Evolutionary conservation across 2,888 invertebrate genomes (phyloP).

Genomic region (Perithous albicinctus): DNA sequence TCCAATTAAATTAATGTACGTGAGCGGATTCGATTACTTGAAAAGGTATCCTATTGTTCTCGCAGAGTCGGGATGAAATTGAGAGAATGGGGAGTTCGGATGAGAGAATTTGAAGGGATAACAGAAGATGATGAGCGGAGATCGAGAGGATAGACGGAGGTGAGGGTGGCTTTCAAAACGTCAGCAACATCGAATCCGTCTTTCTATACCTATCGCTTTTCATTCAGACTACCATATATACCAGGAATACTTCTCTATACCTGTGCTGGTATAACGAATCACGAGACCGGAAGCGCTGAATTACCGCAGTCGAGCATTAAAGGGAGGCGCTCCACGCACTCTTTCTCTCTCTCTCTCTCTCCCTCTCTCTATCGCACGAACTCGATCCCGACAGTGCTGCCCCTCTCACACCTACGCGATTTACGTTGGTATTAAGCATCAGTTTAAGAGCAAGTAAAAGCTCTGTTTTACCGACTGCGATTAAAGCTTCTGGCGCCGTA

Average conservation of each 20-base stretch:
- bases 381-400: no score
- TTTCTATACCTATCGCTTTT: slow-evolving; percentile 20
- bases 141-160: background rate
- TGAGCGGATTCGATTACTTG: slow-evolving; percentile 42
- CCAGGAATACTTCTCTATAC: slow-evolving; percentile 5
- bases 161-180: slow-evolving; percentile 43
- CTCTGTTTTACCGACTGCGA: background rate
- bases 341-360: no score
- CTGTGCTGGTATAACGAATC: slow-evolving; percentile 33
- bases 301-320: slow-evolving; percentile 38
- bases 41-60: slow-evolving; percentile 40
- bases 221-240: slow-evolving; percentile 19
- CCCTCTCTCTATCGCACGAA: background rate
- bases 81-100: slow-evolving; percentile 21
- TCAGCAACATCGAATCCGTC: slow-evolving; percentile 32
- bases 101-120: slow-evolving; percentile 38
- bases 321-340: background rate
- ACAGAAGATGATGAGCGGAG: slow-evolving; percentile 33
- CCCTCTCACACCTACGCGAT: background rate
- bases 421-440: background rate
- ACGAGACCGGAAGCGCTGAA: slow-evolving; percentile 26
- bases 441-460: background rate
- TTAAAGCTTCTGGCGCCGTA: background rate
- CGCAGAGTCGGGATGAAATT: slow-evolving; percentile 25
- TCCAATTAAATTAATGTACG: slow-evolving; percentile 61